Conservation (phyloP, 1,140 invertebrate genomes). For the Centruroides sculpturatus region DNA sequence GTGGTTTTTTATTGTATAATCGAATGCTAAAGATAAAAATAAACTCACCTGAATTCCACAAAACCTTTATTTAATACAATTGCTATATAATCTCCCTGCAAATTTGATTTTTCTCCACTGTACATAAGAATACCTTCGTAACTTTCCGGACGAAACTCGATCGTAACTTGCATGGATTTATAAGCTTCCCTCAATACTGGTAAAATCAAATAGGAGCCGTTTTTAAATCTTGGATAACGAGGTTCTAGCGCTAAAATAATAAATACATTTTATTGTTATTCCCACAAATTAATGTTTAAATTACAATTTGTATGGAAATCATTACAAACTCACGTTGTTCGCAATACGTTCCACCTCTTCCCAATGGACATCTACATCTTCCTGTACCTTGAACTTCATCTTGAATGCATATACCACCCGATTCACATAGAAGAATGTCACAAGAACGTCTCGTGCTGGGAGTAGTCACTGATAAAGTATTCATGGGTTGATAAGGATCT, state of each 20-base stretch:
- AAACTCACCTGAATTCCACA: conserved; percentile 72
- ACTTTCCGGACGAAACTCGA: conserved; percentile 64
- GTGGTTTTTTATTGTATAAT: too few relatives aligned
- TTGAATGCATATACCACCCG: conserved; percentile 16
- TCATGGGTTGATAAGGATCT: conserved; percentile 11
- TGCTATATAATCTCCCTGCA: conserved; percentile 83
- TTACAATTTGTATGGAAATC: not conserved
- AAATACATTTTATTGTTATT: not conserved
- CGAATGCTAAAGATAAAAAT: too few relatives aligned
- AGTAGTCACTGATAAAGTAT: conserved; percentile 8
- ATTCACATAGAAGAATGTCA: conserved; percentile 16
- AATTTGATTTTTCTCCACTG: conserved; percentile 75
- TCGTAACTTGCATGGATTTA: conserved; percentile 31
- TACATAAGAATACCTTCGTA: conserved; percentile 69
- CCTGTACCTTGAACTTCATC: conserved; percentile 7
- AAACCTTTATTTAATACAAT: conserved; percentile 64
- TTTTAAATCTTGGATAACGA: conserved; percentile 64
- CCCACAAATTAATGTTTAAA: not conserved
- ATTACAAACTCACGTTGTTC: conserved; percentile 14
- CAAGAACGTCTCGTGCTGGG: conserved; percentile 12
- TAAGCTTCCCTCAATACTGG: conserved; percentile 33
- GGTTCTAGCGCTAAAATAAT: conserved; percentile 45
- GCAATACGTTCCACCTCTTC: conserved; percentile 18
- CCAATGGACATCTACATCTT: conserved; percentile 18
- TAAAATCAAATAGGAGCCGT: conserved; percentile 39